A percentile compares a stretch with the other conserved stretches of the same genome.
These are phyloP conservation scores for Cistogaster globosa DNA, from an alignment of 2,888 invertebrate species.

Conservation along the genomic window DNA sequence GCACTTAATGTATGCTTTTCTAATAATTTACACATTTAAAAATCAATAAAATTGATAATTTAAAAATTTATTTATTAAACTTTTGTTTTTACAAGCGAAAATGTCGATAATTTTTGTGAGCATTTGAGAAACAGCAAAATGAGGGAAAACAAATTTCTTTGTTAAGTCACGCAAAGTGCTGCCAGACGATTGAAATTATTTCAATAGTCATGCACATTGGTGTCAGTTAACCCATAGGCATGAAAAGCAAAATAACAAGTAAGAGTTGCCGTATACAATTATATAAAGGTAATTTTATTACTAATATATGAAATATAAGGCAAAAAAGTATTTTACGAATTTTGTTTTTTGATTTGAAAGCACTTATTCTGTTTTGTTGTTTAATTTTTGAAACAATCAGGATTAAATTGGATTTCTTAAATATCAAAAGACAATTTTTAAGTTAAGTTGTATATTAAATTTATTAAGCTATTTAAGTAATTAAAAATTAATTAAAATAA, in stretches of 20 bases:
- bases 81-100: constrained; percentile 44
- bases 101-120: constrained; percentile 60
- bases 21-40: constrained; percentile 19
- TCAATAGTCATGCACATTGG: constrained; percentile 38
- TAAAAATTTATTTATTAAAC: constrained; percentile 38
- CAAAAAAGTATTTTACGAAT: too few species aligned
- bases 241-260: constrained; percentile 4
- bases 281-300: not conserved
- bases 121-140: constrained; percentile 54
- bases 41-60: constrained; percentile 36
- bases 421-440: too few species aligned
- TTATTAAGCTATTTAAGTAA: too few species aligned
- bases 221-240: constrained; percentile 50
- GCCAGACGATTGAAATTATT: constrained; percentile 15
- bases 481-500: too few species aligned
- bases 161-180: constrained; percentile 64
- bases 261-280: constrained; percentile 2
- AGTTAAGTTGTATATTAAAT: too few species aligned
- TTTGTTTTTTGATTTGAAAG: too few species aligned
- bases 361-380: too few species aligned
- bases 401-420: too few species aligned
- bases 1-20: constrained; percentile 3
- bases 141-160: constrained; percentile 60
- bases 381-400: too few species aligned
- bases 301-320: too few species aligned